phyloP scores from a whole-genome alignment of 2,888 invertebrate species.

The Spodoptera littoralis region DNA sequence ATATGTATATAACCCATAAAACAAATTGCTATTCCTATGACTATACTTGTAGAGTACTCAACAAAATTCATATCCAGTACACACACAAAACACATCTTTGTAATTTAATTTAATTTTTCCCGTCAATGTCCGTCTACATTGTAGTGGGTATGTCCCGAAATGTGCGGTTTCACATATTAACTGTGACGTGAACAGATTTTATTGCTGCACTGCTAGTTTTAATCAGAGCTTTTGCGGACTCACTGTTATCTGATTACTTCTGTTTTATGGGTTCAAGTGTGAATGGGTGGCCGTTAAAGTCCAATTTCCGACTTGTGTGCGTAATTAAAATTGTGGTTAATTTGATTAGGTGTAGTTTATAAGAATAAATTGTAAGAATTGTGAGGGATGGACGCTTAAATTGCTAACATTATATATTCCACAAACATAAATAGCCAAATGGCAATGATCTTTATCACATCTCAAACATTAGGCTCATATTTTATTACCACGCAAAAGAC shows the following conservation, averaged over 20 bases:
- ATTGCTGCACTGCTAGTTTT: constrained; percentile 65
- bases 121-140: constrained; percentile 70
- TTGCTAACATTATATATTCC: too few species aligned
- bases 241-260: constrained; percentile 51
- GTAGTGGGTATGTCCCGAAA: constrained; percentile 72
- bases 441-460: too few species aligned
- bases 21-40: too few species aligned
- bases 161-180: constrained; percentile 74
- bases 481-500: too few species aligned
- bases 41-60: too few species aligned
- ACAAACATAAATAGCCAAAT: too few species aligned
- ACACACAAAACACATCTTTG: constrained; percentile 45
- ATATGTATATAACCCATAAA: too few species aligned
- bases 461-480: too few species aligned
- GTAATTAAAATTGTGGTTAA: constrained; percentile 22
- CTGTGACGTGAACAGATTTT: constrained; percentile 72
- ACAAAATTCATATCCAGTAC: constrained; percentile 36
- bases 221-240: constrained; percentile 60
- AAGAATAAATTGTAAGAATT: background rate
- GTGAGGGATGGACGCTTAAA: too few species aligned
- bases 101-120: constrained; percentile 83
- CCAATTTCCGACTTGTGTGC: constrained; percentile 9
- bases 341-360: constrained; percentile 13
- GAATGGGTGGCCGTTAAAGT: constrained; percentile 40
- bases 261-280: constrained; percentile 47